Base-by-base conservation (phyloP, 2,888 invertebrate genomes). In the Therioaphis trifolii region DNA sequence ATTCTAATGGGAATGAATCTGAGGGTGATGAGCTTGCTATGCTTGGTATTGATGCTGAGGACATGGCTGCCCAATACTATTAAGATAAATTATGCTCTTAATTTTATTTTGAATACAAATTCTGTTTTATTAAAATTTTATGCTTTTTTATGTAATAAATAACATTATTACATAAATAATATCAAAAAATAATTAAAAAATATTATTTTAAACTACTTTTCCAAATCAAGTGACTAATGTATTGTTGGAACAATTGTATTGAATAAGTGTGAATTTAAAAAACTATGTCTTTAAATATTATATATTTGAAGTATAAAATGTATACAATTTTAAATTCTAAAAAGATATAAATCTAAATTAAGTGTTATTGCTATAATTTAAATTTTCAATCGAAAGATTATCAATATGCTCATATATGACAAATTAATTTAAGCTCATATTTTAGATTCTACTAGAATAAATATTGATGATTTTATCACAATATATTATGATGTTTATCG, bases 11-110 rank as follows among this genome's bases (percentile, higher is more conserved):
- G 46, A 84, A 84, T 82, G 82, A 82, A 74, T 82, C 82, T 35
- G 82, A 82, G n/a, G 82, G 82, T 7, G 85, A 84, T 71, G 96
- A 96, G 87, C 89, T 96, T 85, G 94, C 94, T 4, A 92, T 96
- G 93, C 90, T 96, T 77, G 96, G 96, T 0, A 96, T 96, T 76
- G 95, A 95, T 87, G 95, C 93, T 11, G 93, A 93, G 49, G 96
- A 96, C 88, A 92, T 92, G 86, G 93, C 92, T 11, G 92, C 92
- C 35, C 90, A 90, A 86, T 87, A 87, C 75, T 89, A 90, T 87
- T 89, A 86, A 87, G 27, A 76, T 55, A 40, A 2, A 55, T 29
- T 49, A 52, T 12, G 14, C 15, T 35, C 29, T 29, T 52, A 52
- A 52, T 52, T 35, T 29, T 35, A 35, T 35, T 72, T 68, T 63